These are phyloP conservation scores for Drosophila limbata DNA, from an alignment of 2,888 invertebrate genomes.

Conservation along the genomic window DNA sequence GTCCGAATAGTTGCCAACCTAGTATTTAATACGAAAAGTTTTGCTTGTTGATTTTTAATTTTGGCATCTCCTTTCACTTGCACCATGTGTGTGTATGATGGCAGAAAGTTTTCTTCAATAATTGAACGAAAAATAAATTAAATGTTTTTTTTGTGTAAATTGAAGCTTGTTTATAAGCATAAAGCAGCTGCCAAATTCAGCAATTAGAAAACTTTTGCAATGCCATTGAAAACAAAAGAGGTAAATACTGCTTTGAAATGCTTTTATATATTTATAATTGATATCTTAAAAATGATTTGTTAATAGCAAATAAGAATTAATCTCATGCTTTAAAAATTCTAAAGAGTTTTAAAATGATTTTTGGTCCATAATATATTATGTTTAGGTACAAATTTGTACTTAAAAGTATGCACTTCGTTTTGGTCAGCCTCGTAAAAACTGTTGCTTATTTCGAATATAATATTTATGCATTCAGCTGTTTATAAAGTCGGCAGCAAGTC, in stretches of 20 bases:
- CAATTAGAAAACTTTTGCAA: not conserved
- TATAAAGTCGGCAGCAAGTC: slow-evolving; percentile 50
- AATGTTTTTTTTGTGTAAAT: slow-evolving; percentile 15
- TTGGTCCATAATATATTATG: not conserved
- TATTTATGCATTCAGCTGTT: slow-evolving; percentile 57
- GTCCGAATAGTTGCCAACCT: slow-evolving; percentile 11
- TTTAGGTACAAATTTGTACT: not conserved
- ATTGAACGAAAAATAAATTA: not conserved
- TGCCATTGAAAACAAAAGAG: not conserved
- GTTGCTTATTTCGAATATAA: slow-evolving; percentile 25
- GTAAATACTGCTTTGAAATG: not conserved
- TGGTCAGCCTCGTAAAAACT: slow-evolving; percentile 29
- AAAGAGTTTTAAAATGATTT: too few relatives aligned
- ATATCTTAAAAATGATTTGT: not conserved
- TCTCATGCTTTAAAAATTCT: not conserved
- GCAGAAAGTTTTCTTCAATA: slow-evolving; percentile 19
- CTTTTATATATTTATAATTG: not conserved
- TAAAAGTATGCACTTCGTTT: slow-evolving; percentile 24
- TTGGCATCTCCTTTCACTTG: slow-evolving; percentile 3
- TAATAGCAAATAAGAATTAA: not conserved
- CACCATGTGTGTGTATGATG: slow-evolving; percentile 7
- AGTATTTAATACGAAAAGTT: slow-evolving; percentile 63
- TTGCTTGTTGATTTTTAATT: slow-evolving; percentile 56
- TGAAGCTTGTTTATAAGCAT: not conserved
- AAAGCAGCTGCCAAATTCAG: not conserved